Conservation (phyloP, 2,888 invertebrate genomes). For the Harpalus rufipes region DNA sequence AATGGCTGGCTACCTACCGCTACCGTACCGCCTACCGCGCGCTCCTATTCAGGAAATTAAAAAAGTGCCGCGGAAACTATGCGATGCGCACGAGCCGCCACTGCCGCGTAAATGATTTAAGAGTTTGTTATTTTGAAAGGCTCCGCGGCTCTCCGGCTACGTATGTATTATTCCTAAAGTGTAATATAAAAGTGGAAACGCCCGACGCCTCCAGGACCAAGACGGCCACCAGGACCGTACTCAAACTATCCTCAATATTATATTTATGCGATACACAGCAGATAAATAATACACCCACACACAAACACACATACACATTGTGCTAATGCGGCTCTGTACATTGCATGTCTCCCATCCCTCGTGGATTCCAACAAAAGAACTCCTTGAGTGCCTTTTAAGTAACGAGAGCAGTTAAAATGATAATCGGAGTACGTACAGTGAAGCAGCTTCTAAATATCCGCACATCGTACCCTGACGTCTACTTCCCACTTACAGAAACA, state of each 20-base stretch:
- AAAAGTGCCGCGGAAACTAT: conserved; percentile 67
- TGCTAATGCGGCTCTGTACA: conserved; percentile 21
- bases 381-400: conserved; percentile 74
- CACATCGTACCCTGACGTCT: background rate
- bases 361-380: conserved; percentile 74
- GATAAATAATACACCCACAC: background rate
- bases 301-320: background rate
- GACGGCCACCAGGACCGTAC: conserved; percentile 17
- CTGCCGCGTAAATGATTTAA: conserved; percentile 50
- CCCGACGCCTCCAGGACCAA: conserved; percentile 21
- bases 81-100: background rate
- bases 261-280: background rate
- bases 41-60: conserved; percentile 67
- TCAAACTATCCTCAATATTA: conserved; percentile 3
- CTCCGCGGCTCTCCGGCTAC: conserved; percentile 19
- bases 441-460: conserved; percentile 14
- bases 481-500: background rate
- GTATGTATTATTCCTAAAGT: conserved; percentile 53
- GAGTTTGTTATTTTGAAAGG: conserved; percentile 58
- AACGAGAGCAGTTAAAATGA: conserved; percentile 75
- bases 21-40: background rate
- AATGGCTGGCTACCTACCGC: conserved; percentile 68
- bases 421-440: conserved; percentile 71
- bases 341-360: conserved; percentile 61
- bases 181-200: conserved; percentile 37